Evolutionary conservation across 2,888 invertebrate genomes (phyloP), one percentile per base, ranked within the genome.

Genomic region (Drosophila rubida): DNA sequence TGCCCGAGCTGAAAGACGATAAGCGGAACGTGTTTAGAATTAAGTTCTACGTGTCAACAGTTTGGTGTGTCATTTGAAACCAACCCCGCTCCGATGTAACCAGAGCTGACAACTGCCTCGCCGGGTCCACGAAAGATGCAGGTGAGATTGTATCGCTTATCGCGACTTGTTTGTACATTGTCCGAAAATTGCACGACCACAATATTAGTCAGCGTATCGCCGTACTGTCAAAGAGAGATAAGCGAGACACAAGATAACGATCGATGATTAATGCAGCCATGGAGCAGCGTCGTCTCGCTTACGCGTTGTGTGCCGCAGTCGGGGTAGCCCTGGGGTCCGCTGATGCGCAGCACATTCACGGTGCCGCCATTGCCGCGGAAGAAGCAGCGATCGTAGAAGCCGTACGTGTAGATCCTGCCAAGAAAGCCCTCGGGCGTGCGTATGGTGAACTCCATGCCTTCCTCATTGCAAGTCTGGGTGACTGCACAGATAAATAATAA

Each of bases 151-250:
- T 97, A 98, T 9, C 97, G 94, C 88, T 97, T 97, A 91, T 98
- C 97, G 68, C 96, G 93, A 16, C 96, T 96, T 0, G 97, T 97
- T 93, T 97, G 97, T 1, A 98, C 97, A 88, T 96, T 96, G 91
- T 98, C 97, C 79, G 97, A 97, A 93, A 97, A 97, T 91, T 98
- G 97, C 0, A 98, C 97, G 16, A 97, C 97, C 4, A 97, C 97
- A 74, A 98, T 97, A 89, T 97, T 98, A 64, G 97, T 97, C 95
- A 97, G 96, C 4, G 97, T 97, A 88, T 98, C 97, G 4, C 97
- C 97, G 87, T 96, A 97, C 96, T 96, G n/a, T 1, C 16, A 30
- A 9, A 13, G 16, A 32, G 2, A 58, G 32, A 69, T 51, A 32
- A 32, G 30, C 11, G 30, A 39, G 44, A 39, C 32, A 46, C 16